Conservation (phyloP, 2,113 vertebrate species). For the Dolichotis patagonum region DNA sequence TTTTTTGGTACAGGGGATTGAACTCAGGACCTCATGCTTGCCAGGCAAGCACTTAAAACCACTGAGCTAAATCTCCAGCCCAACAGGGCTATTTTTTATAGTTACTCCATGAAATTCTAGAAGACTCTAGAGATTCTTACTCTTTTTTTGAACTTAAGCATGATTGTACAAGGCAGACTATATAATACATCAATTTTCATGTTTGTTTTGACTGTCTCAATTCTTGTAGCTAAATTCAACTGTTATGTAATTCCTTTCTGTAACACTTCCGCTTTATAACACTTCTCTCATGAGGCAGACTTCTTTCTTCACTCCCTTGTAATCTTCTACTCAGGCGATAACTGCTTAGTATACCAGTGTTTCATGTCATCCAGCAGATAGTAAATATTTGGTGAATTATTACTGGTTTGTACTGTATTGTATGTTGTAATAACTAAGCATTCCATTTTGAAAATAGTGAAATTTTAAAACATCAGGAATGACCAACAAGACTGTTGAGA, state of each 20-base stretch:
- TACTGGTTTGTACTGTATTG: not conserved
- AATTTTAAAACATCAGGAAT: not conserved
- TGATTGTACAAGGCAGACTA: not conserved
- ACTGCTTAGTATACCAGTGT: not conserved
- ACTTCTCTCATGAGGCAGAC: not conserved
- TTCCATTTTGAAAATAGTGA: not conserved
- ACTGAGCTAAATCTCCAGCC: too few species aligned
- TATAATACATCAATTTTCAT: not conserved
- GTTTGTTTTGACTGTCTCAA: not conserved
- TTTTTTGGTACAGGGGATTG: too few species aligned
- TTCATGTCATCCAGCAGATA: not conserved
- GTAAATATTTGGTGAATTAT: not conserved
- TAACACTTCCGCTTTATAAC: not conserved
- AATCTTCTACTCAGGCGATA: not conserved
- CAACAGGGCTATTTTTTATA: not conserved
- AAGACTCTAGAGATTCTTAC: not conserved
- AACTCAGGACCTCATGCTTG: too few species aligned
- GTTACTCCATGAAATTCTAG: not conserved
- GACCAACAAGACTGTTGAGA: not conserved
- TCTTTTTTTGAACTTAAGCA: not conserved
- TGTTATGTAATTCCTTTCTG: not conserved
- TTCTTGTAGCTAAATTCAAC: not conserved
- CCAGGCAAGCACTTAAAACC: too few species aligned
- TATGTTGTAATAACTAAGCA: not conserved
- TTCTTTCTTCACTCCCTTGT: not conserved